Base-by-base conservation (phyloP, 2,797 vertebrate species). In the Dryobates pubescens region DNA sequence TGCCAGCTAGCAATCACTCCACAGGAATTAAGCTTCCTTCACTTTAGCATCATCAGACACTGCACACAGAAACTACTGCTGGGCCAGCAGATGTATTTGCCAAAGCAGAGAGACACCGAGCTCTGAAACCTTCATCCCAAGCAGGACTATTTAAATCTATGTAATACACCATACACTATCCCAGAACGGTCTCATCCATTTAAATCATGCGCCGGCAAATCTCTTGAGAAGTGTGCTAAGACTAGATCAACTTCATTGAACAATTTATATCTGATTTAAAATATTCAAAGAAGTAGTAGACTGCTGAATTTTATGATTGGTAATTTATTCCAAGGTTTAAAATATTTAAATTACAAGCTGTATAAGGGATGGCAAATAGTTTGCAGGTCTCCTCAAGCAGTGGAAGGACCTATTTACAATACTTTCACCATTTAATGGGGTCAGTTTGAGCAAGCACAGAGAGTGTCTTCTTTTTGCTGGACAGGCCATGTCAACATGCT, bases 201-300 rank as follows among this genome's bases (percentile, higher is more conserved):
- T 95, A 89, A 93, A 90, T 88, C 74, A 84, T 53, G 27, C 26
- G 3, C 59, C 80, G 43, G 85, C 90, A 89, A 89, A 88, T 93
- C 63, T 93, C 74, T 70, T 86, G 80, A 93, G 91, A 94, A 90
- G 92, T 92, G 38, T 24, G 45, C 43, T 76, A 84, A 82, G 83
- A 47, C 88, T 84, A 92, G 88, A 91, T 85, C 92, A 94, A 95
- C 93, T 90, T 92, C 86, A 69, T 83, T 92, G 86, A 90, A 92
- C 81, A 94, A 94, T 94, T 96, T 94, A 89, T 85, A 85, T 78
- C 62, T 87, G 84, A 72, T 91, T 90, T 96, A 92, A 95, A 94
- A 95, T 94, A 94, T 92, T 95, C 93, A 95, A 90, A 82, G 68
- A 84, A 80, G 86, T 82, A 86, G 89, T 91, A 87, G 43, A 30